phyloP scores from a whole-genome alignment of 2,113 vertebrate genomes.

The Amblyornis subalaris region DNA sequence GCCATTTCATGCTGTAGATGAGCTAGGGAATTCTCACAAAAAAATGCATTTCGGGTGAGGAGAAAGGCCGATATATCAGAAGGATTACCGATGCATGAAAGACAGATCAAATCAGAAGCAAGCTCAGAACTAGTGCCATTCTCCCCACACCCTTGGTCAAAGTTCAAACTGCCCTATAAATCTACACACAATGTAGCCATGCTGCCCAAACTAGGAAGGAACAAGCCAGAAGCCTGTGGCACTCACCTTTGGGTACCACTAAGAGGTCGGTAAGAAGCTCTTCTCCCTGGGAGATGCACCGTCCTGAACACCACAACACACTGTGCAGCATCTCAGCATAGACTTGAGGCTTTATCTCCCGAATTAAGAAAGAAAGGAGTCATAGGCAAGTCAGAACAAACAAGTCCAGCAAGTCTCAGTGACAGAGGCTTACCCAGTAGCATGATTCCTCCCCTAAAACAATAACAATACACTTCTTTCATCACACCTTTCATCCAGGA shows the following conservation, averaged over 20 bases:
- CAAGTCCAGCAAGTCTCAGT: conserved; percentile 65
- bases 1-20: neutral
- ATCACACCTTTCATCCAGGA: conserved; percentile 64
- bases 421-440: conserved; percentile 62
- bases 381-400: conserved; percentile 66
- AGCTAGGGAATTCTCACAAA: neutral
- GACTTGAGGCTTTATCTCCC: conserved; percentile 60
- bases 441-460: conserved; percentile 65
- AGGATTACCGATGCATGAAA: neutral
- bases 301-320: neutral
- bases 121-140: neutral
- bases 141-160: rapidly evolving
- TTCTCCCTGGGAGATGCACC: neutral
- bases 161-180: neutral
- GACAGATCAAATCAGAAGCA: neutral
- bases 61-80: neutral
- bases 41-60: neutral
- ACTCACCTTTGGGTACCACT: conserved; percentile 29
- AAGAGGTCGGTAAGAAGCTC: neutral
- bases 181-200: rapidly evolving
- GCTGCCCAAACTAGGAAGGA: neutral
- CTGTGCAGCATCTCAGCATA: conserved; percentile 43
- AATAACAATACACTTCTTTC: conserved; percentile 64
- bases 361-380: conserved; percentile 64
- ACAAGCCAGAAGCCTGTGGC: neutral